Base-by-base conservation (phyloP, 2,888 invertebrate species). In the Rambutsinella grinnellia region DNA sequence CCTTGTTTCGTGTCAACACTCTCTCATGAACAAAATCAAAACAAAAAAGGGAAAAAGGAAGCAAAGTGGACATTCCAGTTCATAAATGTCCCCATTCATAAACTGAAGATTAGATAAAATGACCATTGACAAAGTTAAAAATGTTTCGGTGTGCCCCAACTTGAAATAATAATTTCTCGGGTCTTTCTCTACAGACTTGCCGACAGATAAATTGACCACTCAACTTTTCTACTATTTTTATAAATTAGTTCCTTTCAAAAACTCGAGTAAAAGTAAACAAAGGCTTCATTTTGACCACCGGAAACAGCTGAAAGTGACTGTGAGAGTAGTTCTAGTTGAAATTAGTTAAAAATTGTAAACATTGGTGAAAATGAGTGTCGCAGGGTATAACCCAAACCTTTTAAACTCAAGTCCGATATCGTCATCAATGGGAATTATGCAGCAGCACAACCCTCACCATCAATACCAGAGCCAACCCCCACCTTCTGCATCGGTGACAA, bases 21-120 rank as follows among this genome's bases (percentile, higher is more conserved):
- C 58, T n/a, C n/a, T 67, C 66, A 67, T 28, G 61, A 17, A 47
- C 66, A 60, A 66, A 74, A 74, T 66, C 65, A 58, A 74, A 74
- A 74, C 74, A 74, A 66, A 51, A 60, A 66, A 54, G 46, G 61
- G 36, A 24, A 57, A 63, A 19, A 58, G 19, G 6, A 28, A 5
- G 8, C 0, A 51, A 47, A 21, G 15, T n/a, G 24, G 36, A 36
- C 36, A 36, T 36, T 36, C 5, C 36, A 36, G 36, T 13, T 36
- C 36, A 36, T 13, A 36, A 36, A 36, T 36, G 36, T 36, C 36
- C 36, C 36, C 6, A 36, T 36, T 36, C 13, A 8, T 36, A 36
- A 8, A 36, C 5, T 5, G 36, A 36, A 36, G 36, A 36, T n/a
- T n/a, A n/a, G n/a, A n/a, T n/a, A n/a, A n/a, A n/a, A n/a, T n/a